phyloP scores from a whole-genome alignment of 2,113 vertebrate genomes.

The Benitochromis conjunctus region DNA sequence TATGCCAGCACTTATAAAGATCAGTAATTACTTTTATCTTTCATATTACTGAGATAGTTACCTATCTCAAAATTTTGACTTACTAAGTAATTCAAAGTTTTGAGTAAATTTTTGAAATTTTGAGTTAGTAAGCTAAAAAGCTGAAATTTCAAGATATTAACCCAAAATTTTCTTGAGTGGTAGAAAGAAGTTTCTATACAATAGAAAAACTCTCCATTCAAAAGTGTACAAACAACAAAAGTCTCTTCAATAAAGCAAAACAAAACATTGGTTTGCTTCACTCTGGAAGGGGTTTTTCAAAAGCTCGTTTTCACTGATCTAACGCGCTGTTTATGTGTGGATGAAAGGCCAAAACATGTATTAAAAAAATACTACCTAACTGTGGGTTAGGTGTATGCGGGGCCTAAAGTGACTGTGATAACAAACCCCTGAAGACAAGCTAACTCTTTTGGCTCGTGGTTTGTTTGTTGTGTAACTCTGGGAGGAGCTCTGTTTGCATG shows the following conservation, averaged over 20 bases:
- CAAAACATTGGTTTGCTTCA: background rate
- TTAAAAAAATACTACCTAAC: background rate
- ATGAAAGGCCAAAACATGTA: background rate
- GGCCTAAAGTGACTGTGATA: background rate
- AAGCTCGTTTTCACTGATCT: too few species aligned
- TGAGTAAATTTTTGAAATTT: background rate
- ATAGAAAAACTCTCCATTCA: background rate
- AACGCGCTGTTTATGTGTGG: background rate
- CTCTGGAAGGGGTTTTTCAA: background rate
- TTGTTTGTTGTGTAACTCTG: constrained; percentile 27
- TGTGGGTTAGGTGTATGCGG: background rate
- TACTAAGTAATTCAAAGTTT: background rate
- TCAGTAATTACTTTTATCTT: background rate
- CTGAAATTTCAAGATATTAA: background rate
- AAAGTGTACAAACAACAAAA: background rate
- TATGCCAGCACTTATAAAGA: background rate
- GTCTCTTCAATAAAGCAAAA: background rate
- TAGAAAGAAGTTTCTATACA: background rate
- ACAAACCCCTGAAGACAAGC: background rate
- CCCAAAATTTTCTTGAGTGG: background rate
- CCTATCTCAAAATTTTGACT: background rate
- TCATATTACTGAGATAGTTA: background rate
- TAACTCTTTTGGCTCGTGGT: background rate
- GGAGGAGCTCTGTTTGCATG: background rate
- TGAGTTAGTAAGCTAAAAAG: background rate